Evolutionary conservation across 2,797 vertebrate genomes (phyloP).

Genomic region (Rhinatrema bivittatum): DNA sequence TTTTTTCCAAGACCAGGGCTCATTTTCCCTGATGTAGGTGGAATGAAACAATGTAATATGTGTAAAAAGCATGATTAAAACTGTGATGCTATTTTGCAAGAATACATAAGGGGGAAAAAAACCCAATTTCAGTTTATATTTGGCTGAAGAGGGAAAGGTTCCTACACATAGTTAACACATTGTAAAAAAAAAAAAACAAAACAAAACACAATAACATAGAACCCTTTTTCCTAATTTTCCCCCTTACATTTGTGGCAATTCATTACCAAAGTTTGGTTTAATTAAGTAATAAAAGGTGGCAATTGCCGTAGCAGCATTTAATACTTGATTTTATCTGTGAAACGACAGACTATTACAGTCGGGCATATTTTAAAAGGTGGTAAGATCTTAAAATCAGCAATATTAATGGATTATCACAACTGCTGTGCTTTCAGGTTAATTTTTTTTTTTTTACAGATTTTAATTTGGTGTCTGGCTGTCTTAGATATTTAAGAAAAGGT

Average conservation of each 20-base stretch:
- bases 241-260: constrained; percentile 29
- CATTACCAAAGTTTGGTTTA: constrained; percentile 24
- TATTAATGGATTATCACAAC: too few relatives aligned
- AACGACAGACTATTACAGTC: constrained; percentile 7
- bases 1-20: too few relatives aligned
- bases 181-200: constrained; percentile 10
- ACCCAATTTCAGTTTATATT: too few relatives aligned
- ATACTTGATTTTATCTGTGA: constrained; percentile 7
- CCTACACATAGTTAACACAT: neutral
- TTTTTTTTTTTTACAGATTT: neutral
- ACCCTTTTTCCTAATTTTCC: neutral
- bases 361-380: neutral
- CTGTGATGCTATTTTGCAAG: too few relatives aligned
- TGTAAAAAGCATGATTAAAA: too few relatives aligned
- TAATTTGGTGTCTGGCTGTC: neutral
- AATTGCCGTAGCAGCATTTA: constrained; percentile 20
- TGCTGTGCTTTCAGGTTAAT: too few relatives aligned
- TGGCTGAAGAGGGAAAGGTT: constrained; percentile 19
- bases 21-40: too few relatives aligned
- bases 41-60: too few relatives aligned
- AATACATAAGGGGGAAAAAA: too few relatives aligned
- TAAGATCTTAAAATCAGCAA: constrained; percentile 7
- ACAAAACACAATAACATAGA: constrained; percentile 4
- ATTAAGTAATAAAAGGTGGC: constrained; percentile 31
- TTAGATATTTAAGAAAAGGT: neutral